These are phyloP conservation scores for Peromyscus nudipes DNA, from an alignment of 2,797 vertebrate species.

Conservation along the genomic window DNA sequence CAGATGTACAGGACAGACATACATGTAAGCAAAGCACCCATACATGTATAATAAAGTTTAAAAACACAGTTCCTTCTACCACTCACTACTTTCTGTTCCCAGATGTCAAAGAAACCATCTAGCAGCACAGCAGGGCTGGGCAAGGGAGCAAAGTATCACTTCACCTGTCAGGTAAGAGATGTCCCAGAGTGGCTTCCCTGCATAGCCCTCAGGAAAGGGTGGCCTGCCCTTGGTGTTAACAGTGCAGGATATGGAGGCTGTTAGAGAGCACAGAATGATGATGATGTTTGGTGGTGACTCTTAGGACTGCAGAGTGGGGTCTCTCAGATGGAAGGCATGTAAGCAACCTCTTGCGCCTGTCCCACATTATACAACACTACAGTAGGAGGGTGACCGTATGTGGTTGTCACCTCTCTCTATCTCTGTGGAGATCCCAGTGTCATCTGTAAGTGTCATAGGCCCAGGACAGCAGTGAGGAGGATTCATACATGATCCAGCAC, in stretches of 20 bases:
- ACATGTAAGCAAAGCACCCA: too few species aligned
- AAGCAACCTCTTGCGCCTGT: conserved; percentile 94
- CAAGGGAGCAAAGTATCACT: too few species aligned
- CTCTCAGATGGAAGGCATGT: conserved; percentile 93
- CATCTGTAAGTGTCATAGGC: conserved; percentile 98
- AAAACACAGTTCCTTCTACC: too few species aligned
- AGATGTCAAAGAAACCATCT: too few species aligned
- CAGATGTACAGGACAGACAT: too few species aligned
- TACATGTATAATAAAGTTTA: too few species aligned
- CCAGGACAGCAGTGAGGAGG: conserved; percentile 94
- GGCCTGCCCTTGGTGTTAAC: conserved; percentile 69
- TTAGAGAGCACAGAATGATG: conserved; percentile 93
- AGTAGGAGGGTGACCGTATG: conserved; percentile 96
- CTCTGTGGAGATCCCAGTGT: conserved; percentile 95
- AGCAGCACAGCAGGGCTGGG: too few species aligned
- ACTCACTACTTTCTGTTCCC: too few species aligned
- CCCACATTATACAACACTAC: conserved; percentile 96
- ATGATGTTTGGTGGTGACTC: conserved; percentile 94
- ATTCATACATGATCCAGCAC: conserved; percentile 95
- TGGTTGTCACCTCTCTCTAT: conserved; percentile 94
- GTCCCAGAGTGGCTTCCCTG: conserved; percentile 83
- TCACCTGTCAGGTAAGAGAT: neutral
- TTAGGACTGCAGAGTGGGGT: conserved; percentile 94
- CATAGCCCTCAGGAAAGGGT: conserved; percentile 78
- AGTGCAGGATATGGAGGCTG: conserved; percentile 93